A percentile compares a stretch with the other conserved stretches of the same genome.
Evolutionary conservation across 2,113 vertebrate species (phyloP).

Genomic region (Alligator sinensis): DNA sequence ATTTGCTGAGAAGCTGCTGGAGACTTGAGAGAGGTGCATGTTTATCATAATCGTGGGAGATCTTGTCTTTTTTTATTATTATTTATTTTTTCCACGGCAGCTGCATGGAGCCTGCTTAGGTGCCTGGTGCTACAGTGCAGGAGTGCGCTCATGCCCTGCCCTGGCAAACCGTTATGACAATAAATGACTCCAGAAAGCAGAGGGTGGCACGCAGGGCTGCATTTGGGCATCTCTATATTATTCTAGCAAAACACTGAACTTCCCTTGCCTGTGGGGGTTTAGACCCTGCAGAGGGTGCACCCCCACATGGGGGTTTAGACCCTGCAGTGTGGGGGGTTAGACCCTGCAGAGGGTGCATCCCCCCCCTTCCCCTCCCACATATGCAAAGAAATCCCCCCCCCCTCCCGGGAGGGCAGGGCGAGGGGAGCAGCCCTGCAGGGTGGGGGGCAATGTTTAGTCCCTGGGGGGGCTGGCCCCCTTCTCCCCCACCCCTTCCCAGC

Average conservation of each 20-base stretch:
- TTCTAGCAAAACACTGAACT: background rate
- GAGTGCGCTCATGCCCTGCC: background rate
- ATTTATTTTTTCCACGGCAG: background rate
- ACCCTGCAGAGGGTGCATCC: no score
- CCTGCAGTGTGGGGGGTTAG: background rate
- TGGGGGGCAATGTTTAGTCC: background rate
- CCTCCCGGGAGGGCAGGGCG: slow-evolving; percentile 53
- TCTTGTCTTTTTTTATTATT: background rate
- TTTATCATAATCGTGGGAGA: background rate
- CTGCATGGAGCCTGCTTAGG: background rate
- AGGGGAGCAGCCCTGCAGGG: slow-evolving; percentile 7
- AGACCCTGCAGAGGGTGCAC: background rate
- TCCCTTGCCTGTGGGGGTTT: background rate
- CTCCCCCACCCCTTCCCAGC: background rate
- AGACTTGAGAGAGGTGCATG: background rate
- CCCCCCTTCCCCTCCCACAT: background rate
- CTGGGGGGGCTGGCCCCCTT: background rate
- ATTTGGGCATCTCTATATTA: background rate
- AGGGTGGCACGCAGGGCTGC: background rate
- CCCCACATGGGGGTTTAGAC: background rate
- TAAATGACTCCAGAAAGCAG: background rate
- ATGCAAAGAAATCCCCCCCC: background rate
- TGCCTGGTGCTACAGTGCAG: background rate
- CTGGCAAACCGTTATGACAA: slow-evolving; percentile 26
- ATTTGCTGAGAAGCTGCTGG: background rate